Evolutionary conservation across 2,797 vertebrate species (phyloP).

Genomic region (Delichon dasypus): DNA sequence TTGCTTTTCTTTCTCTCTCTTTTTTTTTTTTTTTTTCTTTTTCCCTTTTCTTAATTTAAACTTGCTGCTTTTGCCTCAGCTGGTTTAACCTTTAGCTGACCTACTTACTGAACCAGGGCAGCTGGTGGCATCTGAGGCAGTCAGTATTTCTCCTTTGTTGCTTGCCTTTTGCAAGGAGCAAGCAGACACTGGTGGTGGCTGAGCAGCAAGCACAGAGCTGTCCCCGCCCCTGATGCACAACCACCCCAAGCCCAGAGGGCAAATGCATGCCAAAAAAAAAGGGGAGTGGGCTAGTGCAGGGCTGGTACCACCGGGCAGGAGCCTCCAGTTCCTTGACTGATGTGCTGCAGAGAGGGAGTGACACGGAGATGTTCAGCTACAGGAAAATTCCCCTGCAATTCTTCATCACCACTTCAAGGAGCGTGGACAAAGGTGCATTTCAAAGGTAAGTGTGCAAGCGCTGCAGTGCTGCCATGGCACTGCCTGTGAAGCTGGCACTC

Average conservation of each 20-base stretch:
- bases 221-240: fast-evolving
- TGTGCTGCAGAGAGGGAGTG: neutral
- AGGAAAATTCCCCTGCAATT: neutral
- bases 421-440: neutral
- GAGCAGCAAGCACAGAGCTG: neutral
- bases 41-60: neutral
- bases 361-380: fast-evolving
- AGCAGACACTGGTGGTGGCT: neutral
- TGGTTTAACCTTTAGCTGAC: constrained; percentile 40
- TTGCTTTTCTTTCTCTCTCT: neutral
- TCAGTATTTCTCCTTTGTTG: neutral
- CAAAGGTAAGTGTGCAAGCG: neutral
- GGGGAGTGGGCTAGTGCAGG: neutral
- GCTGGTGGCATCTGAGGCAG: neutral
- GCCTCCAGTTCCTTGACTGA: neutral
- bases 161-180: neutral
- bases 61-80: neutral
- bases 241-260: too few species aligned
- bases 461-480: neutral
- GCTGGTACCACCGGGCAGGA: neutral
- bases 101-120: neutral
- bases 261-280: neutral
- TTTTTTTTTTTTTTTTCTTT: too few species aligned
- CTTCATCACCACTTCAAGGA: fast-evolving
- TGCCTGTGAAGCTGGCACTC: neutral